These are phyloP conservation scores for Naja naja DNA, from an alignment of 2,113 vertebrate genomes.

Conservation along the genomic window DNA sequence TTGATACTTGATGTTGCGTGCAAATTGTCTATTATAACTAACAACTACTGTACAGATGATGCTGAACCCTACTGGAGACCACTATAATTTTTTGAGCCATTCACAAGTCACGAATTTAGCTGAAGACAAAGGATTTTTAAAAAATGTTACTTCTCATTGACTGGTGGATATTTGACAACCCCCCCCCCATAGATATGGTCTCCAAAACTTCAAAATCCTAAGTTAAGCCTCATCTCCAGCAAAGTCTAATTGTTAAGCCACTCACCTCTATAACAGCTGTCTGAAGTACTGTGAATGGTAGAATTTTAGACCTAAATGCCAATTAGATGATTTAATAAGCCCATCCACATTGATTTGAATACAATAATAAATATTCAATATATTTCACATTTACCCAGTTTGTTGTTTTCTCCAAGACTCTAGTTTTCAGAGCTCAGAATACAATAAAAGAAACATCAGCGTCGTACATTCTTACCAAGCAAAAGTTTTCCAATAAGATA, in stretches of 20 bases:
- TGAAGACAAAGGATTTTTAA: neutral
- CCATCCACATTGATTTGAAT: neutral
- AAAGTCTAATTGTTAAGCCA: neutral
- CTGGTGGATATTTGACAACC: neutral
- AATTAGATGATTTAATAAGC: neutral
- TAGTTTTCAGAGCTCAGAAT: neutral
- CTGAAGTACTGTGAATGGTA: neutral
- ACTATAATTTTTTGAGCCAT: neutral
- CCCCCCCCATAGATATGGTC: neutral
- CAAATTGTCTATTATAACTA: neutral
- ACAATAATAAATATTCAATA: neutral
- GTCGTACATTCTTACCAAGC: slow-evolving; percentile 83
- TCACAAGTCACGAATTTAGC: neutral
- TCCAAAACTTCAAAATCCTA: neutral
- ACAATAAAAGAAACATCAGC: neutral
- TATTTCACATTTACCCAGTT: neutral
- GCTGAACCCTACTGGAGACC: neutral
- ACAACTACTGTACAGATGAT: neutral
- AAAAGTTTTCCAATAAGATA: slow-evolving; percentile 89
- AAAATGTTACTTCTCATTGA: neutral
- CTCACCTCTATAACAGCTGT: neutral
- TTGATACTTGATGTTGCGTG: neutral
- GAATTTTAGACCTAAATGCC: neutral
- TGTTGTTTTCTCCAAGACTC: neutral
- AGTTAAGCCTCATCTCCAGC: too few relatives aligned